phyloP scores from a whole-genome alignment of 2,888 invertebrate genomes.

The Euzophera pinguis region DNA sequence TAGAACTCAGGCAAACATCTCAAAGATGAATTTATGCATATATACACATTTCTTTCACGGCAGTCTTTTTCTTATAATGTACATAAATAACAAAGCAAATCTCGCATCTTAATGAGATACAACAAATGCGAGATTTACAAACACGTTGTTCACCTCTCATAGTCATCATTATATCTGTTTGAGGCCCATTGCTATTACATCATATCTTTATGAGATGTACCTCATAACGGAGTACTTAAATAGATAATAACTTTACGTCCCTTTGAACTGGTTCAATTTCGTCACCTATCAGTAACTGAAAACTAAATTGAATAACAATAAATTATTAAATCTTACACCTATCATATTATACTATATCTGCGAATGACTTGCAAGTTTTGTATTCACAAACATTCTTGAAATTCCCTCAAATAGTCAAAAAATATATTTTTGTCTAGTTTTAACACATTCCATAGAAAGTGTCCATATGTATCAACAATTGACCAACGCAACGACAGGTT shows the following conservation, averaged over 20 bases:
- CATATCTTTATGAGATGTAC: conserved; percentile 41
- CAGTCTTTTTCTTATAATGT: conserved; percentile 77
- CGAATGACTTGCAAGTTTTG: conserved; percentile 71
- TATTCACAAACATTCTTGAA: conserved; percentile 71
- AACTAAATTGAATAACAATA: conserved; percentile 79
- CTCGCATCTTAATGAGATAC: conserved; percentile 49
- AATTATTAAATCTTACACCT: conserved; percentile 79
- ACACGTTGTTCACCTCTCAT: conserved; percentile 71
- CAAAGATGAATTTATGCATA: conserved; percentile 67
- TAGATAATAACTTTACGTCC: conserved; percentile 79
- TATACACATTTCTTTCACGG: conserved; percentile 67
- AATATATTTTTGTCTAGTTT: conserved; percentile 78
- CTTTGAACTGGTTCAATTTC: conserved; percentile 75
- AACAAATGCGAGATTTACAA: conserved; percentile 57
- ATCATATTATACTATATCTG: conserved; percentile 72
- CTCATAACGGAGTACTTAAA: conserved; percentile 55
- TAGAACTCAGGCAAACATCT: conserved; percentile 60
- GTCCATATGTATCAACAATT: conserved; percentile 77
- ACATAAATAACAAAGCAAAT: conserved; percentile 72
- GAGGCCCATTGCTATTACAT: conserved; percentile 50
- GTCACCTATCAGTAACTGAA: conserved; percentile 76
- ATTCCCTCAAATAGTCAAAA: conserved; percentile 79
- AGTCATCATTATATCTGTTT: conserved; percentile 31
- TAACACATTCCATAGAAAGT: conserved; percentile 65
- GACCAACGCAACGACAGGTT: conserved; percentile 79